Base-by-base conservation (phyloP, 2,888 invertebrate genomes). In the Agriotes lineatus region DNA sequence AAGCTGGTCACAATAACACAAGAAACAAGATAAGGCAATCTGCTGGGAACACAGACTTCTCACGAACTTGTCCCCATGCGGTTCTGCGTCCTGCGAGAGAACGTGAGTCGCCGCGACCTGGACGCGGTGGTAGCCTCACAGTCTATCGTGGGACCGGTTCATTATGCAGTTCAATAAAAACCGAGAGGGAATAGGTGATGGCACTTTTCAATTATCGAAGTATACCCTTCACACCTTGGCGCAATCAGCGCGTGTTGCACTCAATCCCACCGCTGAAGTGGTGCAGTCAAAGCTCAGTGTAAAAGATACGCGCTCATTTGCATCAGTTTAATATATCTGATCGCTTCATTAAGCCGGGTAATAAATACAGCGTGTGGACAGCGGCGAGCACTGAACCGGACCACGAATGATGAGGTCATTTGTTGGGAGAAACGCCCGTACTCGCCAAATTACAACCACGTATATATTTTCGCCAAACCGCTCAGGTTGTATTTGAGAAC, bases 11-110 rank as follows among this genome's bases (percentile, higher is more conserved):
- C 78, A 79, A 77, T 78, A 79, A 79, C 77, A 78, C 75, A 76
- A 74, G 76, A 77, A 80, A 79, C 79, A 79, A 79, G 79, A 79
- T 80, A 79, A 80, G 79, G 76, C 80, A 77, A 79, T 79, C 78
- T 78, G 76, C 74, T 74, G 76, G 72, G 75, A 77, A 76, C 75
- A 75, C 72, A 74, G 74, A 74, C 77, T 78, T 75, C 79, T 79
- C 79, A 79, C 79, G 79, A 78, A 79, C 76, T 75, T 67, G 77
- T 74, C 70, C 74, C 71, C 68, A 69, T 67, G 69, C 67, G 74
- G 52, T 25, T 25, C 4, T 25, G 25, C 7, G 3, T 7, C 7
- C 70, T 71, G 61, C 60, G 62, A 56, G 64, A 64, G 52, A 52
- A 16, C 10, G 52, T 52, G 52, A 52, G 10, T 10, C 18, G 52